phyloP scores from a whole-genome alignment of 2,888 invertebrate genomes.

The Tridacna crocea region DNA sequence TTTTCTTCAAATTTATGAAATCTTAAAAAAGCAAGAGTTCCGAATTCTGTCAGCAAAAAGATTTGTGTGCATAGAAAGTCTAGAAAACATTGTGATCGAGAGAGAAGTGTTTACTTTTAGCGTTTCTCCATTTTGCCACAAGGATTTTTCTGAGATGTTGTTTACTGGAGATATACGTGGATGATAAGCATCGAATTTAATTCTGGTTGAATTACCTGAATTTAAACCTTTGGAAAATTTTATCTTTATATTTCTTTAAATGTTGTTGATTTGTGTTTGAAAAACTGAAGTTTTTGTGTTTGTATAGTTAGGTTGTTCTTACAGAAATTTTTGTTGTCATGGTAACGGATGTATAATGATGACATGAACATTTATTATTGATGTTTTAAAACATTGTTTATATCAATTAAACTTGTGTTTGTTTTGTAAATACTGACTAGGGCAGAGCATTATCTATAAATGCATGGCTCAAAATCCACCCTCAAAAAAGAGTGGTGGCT shows the following conservation, averaged over 20 bases:
- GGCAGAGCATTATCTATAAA: constrained; percentile 20
- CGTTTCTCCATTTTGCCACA: too few species aligned
- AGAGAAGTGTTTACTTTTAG: too few species aligned
- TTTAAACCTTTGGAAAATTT: too few species aligned
- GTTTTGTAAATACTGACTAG: constrained; percentile 20
- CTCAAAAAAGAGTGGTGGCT: constrained; percentile 7
- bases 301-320: constrained; percentile 11
- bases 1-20: too few species aligned
- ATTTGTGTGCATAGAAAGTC: too few species aligned
- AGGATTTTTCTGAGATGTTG: too few species aligned
- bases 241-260: background rate
- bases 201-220: too few species aligned
- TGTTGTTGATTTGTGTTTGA: constrained; percentile 21
- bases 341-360: background rate
- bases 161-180: too few species aligned
- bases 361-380: background rate
- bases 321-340: background rate
- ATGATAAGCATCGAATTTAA: too few species aligned
- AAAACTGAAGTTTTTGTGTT: background rate
- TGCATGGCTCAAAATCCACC: constrained; percentile 18
- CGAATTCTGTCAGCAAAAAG: too few species aligned
- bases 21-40: too few species aligned
- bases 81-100: too few species aligned
- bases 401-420: background rate
- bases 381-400: constrained; percentile 1